Evolutionary conservation across 2,113 vertebrate species (phyloP), one percentile per base, ranked within the genome.

Genomic region (Vanacampus margaritifer): DNA sequence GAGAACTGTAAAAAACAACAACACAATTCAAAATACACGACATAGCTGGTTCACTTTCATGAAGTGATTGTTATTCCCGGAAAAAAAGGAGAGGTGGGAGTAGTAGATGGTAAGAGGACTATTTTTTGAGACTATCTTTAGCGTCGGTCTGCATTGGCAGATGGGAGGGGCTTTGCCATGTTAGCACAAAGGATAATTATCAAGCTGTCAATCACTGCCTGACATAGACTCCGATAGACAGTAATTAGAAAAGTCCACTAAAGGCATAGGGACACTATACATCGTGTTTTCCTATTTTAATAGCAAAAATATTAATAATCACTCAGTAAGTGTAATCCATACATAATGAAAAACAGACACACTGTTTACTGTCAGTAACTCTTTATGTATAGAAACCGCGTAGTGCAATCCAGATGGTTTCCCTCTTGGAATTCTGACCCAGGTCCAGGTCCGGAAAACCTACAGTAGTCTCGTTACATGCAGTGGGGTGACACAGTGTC

Each of bases 391-490:
- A 86, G 83, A 86, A 86, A 74, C 7, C 26, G n/a, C 45, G 3
- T 32, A 32, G 28, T 70, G 68, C 6, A 69, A 76, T 66, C 78
- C 88, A 90, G 88, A 89, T 89, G 88, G 88, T 81, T 28, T 70
- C 79, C 78, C 82, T 64, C 60, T 69, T 65, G 81, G 88, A 79
- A 69, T 74, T 69, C 67, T 90, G 88, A 88, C 78, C 45, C 43
- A 48, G 10, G 68, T 86, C 87, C 88, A 89, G 82, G 68, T 84
- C 81, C 71, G 81, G 85, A 78, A 78, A 76, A 83, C 80, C 74
- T 86, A 82, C 83, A 86, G 88, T 79, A 79, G 72, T 69, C 75
- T 71, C 67, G 84, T 86, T 84, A 86, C 71, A 62, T 79, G 58
- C 70, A 76, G 48, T 23, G 54, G 26, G 17, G 50, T 53, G n/a